Base-by-base conservation (phyloP, 2,888 invertebrate genomes). In the Drosophila dives region DNA sequence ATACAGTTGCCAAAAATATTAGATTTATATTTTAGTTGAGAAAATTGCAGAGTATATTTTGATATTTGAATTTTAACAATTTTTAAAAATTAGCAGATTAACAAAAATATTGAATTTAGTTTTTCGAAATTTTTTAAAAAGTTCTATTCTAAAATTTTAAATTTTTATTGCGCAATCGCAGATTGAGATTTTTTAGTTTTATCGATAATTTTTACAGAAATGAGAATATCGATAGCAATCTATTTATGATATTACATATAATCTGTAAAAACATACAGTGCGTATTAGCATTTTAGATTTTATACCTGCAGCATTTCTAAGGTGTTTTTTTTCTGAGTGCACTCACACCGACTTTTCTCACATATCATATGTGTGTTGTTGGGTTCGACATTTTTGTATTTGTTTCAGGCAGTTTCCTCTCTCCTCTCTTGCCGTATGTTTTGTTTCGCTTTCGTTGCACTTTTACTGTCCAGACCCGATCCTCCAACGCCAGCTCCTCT, bases 391-490 rank as follows among this genome's bases (percentile, higher is more conserved):
- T 76, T 86, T 86, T 77, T 72, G 77, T 87, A 86, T 86, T 89
- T 89, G 84, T 86, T 90, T 83, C 83, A 83, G 86, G 84, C 76
- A 75, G 72, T 59, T 61, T 55, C 29, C 26, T 29, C 8, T n/a
- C 3, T 33, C 29, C 12, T 33, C 20, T 51, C 17, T 20, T 33
- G 17, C 29, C 63, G 45, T 8, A 7, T 69, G 53, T 58, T 69
- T 82, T 80, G 55, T 90, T 91, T 86, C 80, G 89, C 90, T 86
- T 83, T 91, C 87, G 91, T 77, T 91, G 89, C 91, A 90, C 91
- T 89, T 89, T 89, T 89, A 65, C 85, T 90, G 89, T 77, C 38
- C 49, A 36, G 55, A 60, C 56, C 36, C 58, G 69, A 70, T 75
- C 65, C 78, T 75, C 71, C 72, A 64, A 58, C 72, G 10, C 17